A percentile compares a stretch with the other conserved stretches of the same genome.
These are phyloP conservation scores for Leuciscus waleckii DNA, from an alignment of 2,797 vertebrate genomes.

Conservation along the genomic window DNA sequence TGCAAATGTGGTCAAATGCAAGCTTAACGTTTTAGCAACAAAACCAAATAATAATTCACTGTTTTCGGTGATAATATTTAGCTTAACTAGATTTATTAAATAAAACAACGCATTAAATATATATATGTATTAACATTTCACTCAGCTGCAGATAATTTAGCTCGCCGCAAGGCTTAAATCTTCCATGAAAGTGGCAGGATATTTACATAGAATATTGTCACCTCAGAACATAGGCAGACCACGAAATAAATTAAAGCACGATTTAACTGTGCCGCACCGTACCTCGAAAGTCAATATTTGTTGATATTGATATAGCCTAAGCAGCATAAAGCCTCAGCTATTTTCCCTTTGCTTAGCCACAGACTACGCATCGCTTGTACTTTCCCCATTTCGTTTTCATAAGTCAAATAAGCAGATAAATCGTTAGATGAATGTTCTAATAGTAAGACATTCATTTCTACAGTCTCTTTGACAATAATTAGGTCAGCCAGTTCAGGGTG, in stretches of 20 bases:
- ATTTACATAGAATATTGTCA: slow-evolving; percentile 73
- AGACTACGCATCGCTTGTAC: slow-evolving; percentile 2
- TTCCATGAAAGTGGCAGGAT: slow-evolving; percentile 73
- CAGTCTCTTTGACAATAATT: slow-evolving; percentile 42
- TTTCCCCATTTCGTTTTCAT: slow-evolving; percentile 28
- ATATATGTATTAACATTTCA: neutral
- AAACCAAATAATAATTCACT: slow-evolving; percentile 13
- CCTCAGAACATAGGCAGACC: slow-evolving; percentile 54
- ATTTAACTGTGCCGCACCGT: slow-evolving; percentile 7
- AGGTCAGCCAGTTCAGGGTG: slow-evolving; percentile 24
- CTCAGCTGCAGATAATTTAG: slow-evolving; percentile 66
- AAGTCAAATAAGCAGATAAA: slow-evolving; percentile 7
- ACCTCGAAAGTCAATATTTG: slow-evolving; percentile 9
- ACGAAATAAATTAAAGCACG: slow-evolving; percentile 40
- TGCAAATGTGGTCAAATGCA: slow-evolving; percentile 7
- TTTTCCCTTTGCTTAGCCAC: slow-evolving; percentile 3
- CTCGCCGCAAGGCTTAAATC: slow-evolving; percentile 64
- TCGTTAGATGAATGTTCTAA: slow-evolving; percentile 17
- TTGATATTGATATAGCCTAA: neutral
- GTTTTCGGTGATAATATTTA: neutral
- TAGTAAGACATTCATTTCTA: slow-evolving; percentile 18
- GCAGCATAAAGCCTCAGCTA: slow-evolving; percentile 7
- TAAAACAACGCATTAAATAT: slow-evolving; percentile 1
- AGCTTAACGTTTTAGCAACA: slow-evolving; percentile 37
- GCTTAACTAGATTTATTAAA: neutral